A percentile compares a stretch with the other conserved stretches of the same genome.
Conservation (phyloP, 2,797 vertebrate genomes). For the Antennarius maculatus region DNA sequence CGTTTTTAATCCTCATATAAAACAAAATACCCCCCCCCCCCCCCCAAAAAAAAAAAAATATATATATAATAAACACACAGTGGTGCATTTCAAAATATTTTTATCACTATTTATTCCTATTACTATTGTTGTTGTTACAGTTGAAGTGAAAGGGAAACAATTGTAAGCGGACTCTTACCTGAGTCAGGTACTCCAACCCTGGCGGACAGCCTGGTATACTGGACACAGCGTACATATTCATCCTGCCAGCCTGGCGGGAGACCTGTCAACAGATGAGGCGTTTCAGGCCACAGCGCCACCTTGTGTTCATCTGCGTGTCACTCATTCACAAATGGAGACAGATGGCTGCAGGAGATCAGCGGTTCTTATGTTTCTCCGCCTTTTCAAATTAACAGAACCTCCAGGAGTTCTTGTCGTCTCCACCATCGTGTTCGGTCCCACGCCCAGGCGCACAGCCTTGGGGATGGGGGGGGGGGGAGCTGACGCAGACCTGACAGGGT, state of each 20-base stretch:
- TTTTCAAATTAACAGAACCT: background rate
- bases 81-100: no score
- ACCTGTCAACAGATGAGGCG: constrained; percentile 55
- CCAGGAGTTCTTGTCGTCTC: no score
- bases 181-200: constrained; percentile 91
- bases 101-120: no score
- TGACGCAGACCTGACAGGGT: constrained; percentile 29
- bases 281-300: constrained; percentile 60
- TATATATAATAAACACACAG: no score
- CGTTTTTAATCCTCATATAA: no score
- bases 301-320: constrained; percentile 31
- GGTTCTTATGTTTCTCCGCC: background rate
- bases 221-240: constrained; percentile 83
- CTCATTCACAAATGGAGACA: constrained; percentile 39
- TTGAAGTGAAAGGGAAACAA: background rate
- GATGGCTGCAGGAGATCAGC: constrained; percentile 1
- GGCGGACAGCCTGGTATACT: constrained; percentile 85
- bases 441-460: background rate
- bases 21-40: no score
- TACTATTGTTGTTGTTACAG: no score
- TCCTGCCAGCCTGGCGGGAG: constrained; percentile 32
- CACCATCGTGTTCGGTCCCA: fast-evolving
- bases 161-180: constrained; percentile 75
- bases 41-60: no score
- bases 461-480: background rate